Conservation (phyloP, 2,888 invertebrate species). For the Tetragnatha montana region DNA sequence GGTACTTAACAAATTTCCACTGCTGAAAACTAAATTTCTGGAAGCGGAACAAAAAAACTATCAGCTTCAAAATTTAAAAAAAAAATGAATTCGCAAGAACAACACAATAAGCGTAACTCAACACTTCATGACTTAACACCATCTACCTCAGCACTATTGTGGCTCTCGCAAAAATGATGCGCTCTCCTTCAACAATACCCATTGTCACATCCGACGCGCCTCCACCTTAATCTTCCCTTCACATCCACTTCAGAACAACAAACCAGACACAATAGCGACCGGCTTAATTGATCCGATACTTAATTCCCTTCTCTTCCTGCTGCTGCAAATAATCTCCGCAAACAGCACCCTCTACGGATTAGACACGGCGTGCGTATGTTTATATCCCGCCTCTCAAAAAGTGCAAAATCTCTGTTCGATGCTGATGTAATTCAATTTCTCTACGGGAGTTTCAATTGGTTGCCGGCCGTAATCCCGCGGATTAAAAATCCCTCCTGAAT, state of each 20-base stretch:
- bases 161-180: too few relatives aligned
- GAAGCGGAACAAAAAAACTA: too few relatives aligned
- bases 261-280: neutral
- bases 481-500: conserved; percentile 63
- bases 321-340: conserved; percentile 51
- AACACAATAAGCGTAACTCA: too few relatives aligned
- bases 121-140: too few relatives aligned
- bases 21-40: too few relatives aligned
- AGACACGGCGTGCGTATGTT: conserved; percentile 37
- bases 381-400: conserved; percentile 3
- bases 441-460: conserved; percentile 58
- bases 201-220: neutral
- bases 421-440: conserved; percentile 54
- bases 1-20: too few relatives aligned
- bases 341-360: conserved; percentile 43
- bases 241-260: too few relatives aligned
- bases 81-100: too few relatives aligned
- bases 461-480: conserved; percentile 51
- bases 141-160: too few relatives aligned
- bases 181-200: too few relatives aligned
- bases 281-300: conserved; percentile 42
- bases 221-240: neutral
- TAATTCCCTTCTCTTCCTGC: neutral
- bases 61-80: too few relatives aligned
- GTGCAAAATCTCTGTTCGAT: conserved; percentile 39